Evolutionary conservation across 2,797 vertebrate species (phyloP), one percentile per base, ranked within the genome.

Genomic region (Ptychobarbus kaznakovi): DNA sequence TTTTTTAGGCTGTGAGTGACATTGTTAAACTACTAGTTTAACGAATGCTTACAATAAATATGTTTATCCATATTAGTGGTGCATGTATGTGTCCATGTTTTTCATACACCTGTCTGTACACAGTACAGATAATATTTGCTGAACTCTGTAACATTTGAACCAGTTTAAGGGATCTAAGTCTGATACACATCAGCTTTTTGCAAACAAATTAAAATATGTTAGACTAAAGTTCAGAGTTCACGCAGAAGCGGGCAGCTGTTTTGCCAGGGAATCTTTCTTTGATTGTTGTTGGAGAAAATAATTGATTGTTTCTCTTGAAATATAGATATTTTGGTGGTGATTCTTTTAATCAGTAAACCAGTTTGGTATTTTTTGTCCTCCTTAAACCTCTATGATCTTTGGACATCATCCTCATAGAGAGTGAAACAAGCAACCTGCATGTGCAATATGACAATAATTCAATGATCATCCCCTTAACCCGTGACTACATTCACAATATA

Each of bases 101-200:
- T 68, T 80, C 73, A 53, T 79, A 42, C 0, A 2, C 20, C 46
- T 63, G 15, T 46, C 12, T 75, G 22, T 22, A 69, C 13, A 25
- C 61, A 49, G 42, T 35, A 5, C 69, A 38, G 56, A 5, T 46
- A 72, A n/a, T 65, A 51, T 28, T 77, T 40, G 9, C 81, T 68
- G 65, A 56, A 35, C 49, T 84, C 6, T 46, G 49, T 42, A 44
- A 86, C 74, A 74, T 85, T 87, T 86, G 49, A 84, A 70, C 86
- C 61, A 74, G 63, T 83, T 81, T 32, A 84, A 68, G 35, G 42
- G 63, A 22, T 89, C 83, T 77, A 86, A 74, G 66, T 78, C 84
- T 81, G 49, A 46, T 63, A 46, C 12, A 82, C 70, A 82, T 61
- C 28, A 76, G 40, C 77, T 86, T 86, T 68, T 44, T 81, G 53